Evolutionary conservation across 2,888 invertebrate genomes (phyloP).

Genomic region (Pristionchus arcanus): DNA sequence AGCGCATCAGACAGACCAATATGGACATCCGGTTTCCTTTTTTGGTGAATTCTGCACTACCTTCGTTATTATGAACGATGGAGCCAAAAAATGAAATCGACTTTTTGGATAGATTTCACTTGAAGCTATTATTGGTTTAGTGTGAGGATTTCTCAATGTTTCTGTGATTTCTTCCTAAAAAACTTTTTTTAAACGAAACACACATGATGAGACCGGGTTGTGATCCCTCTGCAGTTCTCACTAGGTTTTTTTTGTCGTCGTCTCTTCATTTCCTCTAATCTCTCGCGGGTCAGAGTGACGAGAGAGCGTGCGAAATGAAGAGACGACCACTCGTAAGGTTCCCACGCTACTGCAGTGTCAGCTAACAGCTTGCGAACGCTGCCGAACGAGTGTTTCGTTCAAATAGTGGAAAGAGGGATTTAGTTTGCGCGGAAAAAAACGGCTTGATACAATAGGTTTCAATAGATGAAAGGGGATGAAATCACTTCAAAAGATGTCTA

Average conservation of each 20-base stretch:
- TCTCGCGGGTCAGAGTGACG: not conserved
- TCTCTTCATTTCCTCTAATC: not conserved
- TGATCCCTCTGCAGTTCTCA: not conserved
- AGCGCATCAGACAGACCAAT: not conserved
- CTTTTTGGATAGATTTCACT: not conserved
- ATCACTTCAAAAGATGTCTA: not conserved
- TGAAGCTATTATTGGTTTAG: no score
- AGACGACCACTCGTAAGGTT: not conserved
- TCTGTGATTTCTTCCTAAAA: not conserved
- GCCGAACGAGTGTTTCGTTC: not conserved
- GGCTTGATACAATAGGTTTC: not conserved
- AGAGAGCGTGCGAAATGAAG: not conserved
- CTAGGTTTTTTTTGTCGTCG: not conserved
- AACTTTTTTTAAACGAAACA: not conserved
- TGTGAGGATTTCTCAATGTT: not conserved
- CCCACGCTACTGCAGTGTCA: slow-evolving; percentile 12
- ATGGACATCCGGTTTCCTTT: not conserved
- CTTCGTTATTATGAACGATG: not conserved
- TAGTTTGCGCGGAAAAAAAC: not conserved
- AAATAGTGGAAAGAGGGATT: not conserved
- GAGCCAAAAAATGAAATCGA: not conserved
- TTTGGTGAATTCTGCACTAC: not conserved
- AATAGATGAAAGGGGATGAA: not conserved
- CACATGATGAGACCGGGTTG: not conserved
- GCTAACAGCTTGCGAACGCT: slow-evolving; percentile 4